These are phyloP conservation scores for Lytechinus variegatus DNA, from an alignment of 35 echinoderm and acorn worm genomes.

Conservation along the genomic window DNA sequence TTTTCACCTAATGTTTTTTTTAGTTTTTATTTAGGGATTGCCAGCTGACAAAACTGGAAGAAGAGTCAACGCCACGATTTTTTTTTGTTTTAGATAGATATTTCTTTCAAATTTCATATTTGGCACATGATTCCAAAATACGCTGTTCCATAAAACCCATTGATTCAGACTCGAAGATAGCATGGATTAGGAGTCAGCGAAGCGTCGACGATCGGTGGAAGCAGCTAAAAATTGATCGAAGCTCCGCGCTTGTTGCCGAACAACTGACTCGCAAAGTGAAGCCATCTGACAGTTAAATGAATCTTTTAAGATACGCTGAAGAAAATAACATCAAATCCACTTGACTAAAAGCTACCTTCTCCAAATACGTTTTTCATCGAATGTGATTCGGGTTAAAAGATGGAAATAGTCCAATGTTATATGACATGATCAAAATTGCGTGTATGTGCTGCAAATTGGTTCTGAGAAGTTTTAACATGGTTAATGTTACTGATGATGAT, in stretches of 20 bases:
- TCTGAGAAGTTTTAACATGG: no score
- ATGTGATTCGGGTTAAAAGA: not conserved
- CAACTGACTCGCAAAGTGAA: not conserved
- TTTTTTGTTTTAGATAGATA: no score
- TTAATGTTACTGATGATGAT: not conserved
- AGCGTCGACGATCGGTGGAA: not conserved
- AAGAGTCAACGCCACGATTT: no score
- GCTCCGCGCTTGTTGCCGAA: not conserved
- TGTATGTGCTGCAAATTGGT: not conserved
- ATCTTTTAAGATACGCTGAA: constrained; percentile 14
- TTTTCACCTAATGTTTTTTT: no score
- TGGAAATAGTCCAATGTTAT: not conserved
- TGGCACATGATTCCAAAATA: not conserved
- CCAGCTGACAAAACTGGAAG: no score
- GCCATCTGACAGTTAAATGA: not conserved
- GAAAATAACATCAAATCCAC: not conserved
- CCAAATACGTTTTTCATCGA: not conserved
- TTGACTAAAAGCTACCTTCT: not conserved
- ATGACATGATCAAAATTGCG: not conserved
- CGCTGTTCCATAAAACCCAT: constrained; percentile 29
- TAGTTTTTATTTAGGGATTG: no score
- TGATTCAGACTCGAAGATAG: constrained; percentile 11
- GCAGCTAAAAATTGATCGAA: constrained; percentile 20
- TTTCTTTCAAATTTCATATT: not conserved
- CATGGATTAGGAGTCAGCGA: constrained; percentile 1